Conservation (phyloP, 2,113 vertebrate genomes). For the Vidua macroura region DNA sequence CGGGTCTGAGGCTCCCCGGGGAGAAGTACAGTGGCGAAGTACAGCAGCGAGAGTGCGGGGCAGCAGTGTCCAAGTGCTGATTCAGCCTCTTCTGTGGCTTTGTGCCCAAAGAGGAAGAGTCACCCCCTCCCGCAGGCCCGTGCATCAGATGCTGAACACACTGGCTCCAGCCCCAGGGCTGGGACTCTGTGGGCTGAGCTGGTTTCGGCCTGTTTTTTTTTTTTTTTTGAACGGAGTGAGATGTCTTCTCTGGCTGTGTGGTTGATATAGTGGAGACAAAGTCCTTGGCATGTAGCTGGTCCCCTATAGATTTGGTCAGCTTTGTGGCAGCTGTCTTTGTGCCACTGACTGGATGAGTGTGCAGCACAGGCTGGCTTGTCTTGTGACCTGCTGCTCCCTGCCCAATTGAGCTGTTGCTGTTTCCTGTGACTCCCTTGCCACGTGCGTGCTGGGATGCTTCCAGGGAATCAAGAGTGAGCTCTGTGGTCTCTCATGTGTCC, state of each 20-base stretch:
- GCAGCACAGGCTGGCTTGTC: not conserved
- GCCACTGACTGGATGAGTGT: not conserved
- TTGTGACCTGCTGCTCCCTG: constrained; percentile 18
- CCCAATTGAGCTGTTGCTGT: not conserved
- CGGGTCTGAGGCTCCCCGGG: not conserved
- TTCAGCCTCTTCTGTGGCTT: not conserved
- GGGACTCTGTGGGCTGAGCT: not conserved
- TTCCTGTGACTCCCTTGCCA: not conserved
- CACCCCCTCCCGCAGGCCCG: not conserved
- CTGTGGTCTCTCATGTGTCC: not conserved
- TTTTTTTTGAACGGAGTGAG: not conserved
- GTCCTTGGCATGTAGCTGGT: rapidly evolving
- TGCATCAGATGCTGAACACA: not conserved
- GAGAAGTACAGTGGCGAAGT: too few species aligned
- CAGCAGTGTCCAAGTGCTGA: not conserved
- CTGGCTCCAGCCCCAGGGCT: not conserved
- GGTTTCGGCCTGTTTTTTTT: not conserved
- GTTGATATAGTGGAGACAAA: not conserved
- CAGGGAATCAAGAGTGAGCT: not conserved
- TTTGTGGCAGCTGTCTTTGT: not conserved
- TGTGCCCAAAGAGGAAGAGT: not conserved
- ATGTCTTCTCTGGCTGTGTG: not conserved
- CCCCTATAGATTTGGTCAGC: not conserved
- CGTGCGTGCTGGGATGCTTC: not conserved
- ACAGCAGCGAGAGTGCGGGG: not conserved